phyloP scores from a whole-genome alignment of 2,113 vertebrate species.

The Pelmatolapia mariae region DNA sequence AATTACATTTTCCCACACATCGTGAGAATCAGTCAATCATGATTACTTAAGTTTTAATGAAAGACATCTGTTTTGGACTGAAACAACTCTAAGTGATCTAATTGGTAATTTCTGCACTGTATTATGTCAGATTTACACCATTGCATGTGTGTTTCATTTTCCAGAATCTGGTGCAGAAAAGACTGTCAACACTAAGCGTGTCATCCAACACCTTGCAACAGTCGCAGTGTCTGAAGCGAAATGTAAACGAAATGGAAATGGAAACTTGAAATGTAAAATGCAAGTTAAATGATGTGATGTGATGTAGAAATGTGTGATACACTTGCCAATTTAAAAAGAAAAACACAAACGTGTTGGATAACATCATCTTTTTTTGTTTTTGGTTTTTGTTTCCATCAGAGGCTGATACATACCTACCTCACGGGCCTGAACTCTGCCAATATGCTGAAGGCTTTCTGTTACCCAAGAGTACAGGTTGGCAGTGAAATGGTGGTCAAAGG shows the following conservation, averaged over 20 bases:
- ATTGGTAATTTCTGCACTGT: background rate
- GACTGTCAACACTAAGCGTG: slow-evolving; percentile 92
- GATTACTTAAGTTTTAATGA: slow-evolving; percentile 75
- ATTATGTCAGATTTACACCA: background rate
- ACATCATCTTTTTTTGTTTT: background rate
- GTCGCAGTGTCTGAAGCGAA: slow-evolving; percentile 77
- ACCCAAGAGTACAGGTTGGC: slow-evolving; percentile 73
- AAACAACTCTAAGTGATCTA: background rate
- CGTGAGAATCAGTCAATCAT: slow-evolving; percentile 74
- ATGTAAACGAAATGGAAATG: background rate
- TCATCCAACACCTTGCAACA: slow-evolving; percentile 95
- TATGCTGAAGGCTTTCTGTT: slow-evolving; percentile 69
- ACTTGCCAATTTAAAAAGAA: background rate
- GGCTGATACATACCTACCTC: slow-evolving; percentile 73
- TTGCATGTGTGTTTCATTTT: background rate
- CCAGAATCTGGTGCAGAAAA: slow-evolving; percentile 89
- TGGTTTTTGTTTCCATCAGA: background rate
- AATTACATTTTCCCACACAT: slow-evolving; percentile 55
- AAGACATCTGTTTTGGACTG: background rate
- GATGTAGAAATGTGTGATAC: background rate
- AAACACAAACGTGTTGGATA: background rate
- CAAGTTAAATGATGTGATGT: slow-evolving; percentile 65
- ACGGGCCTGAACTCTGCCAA: slow-evolving; percentile 75
- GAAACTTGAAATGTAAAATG: slow-evolving; percentile 61
- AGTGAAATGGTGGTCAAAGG: slow-evolving; percentile 75